Base-by-base conservation (phyloP, 2,888 invertebrate genomes). In the Heliconius erato region DNA sequence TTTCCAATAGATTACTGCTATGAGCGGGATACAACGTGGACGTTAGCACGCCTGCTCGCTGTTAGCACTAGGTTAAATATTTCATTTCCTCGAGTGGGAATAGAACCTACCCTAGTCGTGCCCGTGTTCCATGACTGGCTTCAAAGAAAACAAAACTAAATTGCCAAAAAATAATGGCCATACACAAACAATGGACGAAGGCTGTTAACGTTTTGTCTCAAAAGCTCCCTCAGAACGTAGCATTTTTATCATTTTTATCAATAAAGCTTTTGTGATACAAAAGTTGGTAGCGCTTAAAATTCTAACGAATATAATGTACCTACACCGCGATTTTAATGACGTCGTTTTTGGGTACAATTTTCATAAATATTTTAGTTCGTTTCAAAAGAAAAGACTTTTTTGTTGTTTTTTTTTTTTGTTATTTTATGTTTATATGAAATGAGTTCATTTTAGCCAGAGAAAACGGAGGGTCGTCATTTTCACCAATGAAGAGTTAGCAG, bases 201-300 rank as follows among this genome's bases (percentile, higher is more conserved):
- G 78, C 78, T 78, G 28, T 78, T 63, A 77, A 63, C 78, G 67
- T 78, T 67, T 67, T 78, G 65, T 78, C 65, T 67, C 67, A 65
- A 44, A 67, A 67, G 44, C 40, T 44, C 78, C 44, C 67, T 78
- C 67, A 67, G 44, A 78, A 78, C 44, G 65, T 67, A 44, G 65
- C 67, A 28, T 65, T 78, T 76, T 78, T 78, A 78, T 67, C 44
- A 23, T 44, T 78, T 78, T 78, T 78, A 78, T 78, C 78, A 67
- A 78, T 78, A 78, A 44, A 78, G 44, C 78, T 49, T 78, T 78
- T 72, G 40, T 67, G 26, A 26, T 78, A 44, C 44, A 44, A 78
- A 76, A 76, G 35, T 63, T 63, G 35, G 76, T n/a, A 35, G 9
- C 76, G 59, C 40, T 78, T 78, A 78, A 78, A 44, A 44, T 23